Base-by-base conservation (phyloP, 2,797 vertebrate genomes). In the Poeciliopsis gracilis region DNA sequence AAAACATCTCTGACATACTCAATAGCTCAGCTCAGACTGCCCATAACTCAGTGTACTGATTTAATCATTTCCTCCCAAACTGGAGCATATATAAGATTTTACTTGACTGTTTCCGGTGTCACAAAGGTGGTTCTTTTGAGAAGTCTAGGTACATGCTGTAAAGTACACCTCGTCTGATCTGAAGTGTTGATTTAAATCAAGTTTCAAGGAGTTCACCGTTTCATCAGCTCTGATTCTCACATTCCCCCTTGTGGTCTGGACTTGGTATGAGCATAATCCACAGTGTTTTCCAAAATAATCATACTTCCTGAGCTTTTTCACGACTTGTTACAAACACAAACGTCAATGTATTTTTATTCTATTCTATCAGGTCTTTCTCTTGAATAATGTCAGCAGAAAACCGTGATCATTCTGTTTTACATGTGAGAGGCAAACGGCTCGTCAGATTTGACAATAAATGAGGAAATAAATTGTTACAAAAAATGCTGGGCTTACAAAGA, bases 1-100 rank as follows among this genome's bases (percentile, higher is more conserved):
- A 70, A 77, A 82, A 84, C 73, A 66, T 78, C 78, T 88, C 70
- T 72, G 77, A 81, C 73, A 72, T 70, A 71, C 82, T 86, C 76
- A 84, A 70, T 69, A 75, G 71, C 69, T 84, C 69, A n/a, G 66
- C 82, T 83, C 69, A 20, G 61, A 82, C 72, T 33, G 30, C 69
- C 28, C 76, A 1, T 11, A 78, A 63, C 77, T 86, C 33, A 66
- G 38, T 41, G 18, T 82, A 67, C 73, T 81, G 75, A 86, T 82
- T 82, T 67, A 41, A 67, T 41, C 2, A 23, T 53, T 84, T 79
- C 76, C 57, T 51, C 41, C 15, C 18, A 77, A 55, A 67, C 63
- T 86, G 63, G 75, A 30, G 43, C 61, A 69, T 12, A 23, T 36
- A 38, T 41, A 57, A 23, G 23, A 49, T 41, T 80, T 75, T 76